Conservation (phyloP, 2,888 invertebrate species). For the Scaptomyza reducta region DNA sequence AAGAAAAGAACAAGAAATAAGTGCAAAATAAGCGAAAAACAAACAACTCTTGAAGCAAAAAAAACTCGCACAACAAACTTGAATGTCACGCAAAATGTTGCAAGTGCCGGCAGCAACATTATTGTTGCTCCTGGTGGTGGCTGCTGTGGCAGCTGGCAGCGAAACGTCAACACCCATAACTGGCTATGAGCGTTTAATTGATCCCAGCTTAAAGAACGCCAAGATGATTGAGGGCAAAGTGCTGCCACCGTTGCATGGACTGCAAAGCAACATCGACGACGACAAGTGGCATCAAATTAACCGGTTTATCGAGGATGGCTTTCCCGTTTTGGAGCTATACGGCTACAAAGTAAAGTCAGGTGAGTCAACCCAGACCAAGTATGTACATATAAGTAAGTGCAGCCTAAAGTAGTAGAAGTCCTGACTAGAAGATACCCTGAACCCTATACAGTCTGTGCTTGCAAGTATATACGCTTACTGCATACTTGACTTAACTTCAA, state of each 20-base stretch:
- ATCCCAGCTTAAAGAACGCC: conserved; percentile 82
- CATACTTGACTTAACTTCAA: too few relatives aligned
- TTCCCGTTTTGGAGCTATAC: conserved; percentile 82
- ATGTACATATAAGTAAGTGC: too few relatives aligned
- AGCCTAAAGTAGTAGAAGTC: too few relatives aligned
- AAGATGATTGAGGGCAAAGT: conserved; percentile 83
- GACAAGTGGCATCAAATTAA: conserved; percentile 83
- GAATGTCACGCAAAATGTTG: conserved; percentile 75
- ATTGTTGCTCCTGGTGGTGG: conserved; percentile 56
- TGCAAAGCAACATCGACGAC: conserved; percentile 72
- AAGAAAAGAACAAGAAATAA: conserved; percentile 11
- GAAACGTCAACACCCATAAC: conserved; percentile 46
- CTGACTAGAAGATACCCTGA: too few relatives aligned
- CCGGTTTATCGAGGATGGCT: conserved; percentile 83
- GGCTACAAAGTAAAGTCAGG: conserved; percentile 82
- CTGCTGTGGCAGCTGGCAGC: conserved; percentile 19
- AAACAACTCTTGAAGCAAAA: conserved; percentile 41
- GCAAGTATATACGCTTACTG: too few relatives aligned
- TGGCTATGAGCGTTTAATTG: conserved; percentile 69
- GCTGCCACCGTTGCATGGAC: conserved; percentile 80
- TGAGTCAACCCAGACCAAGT: conserved; percentile 52
- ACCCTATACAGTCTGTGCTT: too few relatives aligned
- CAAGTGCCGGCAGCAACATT: conserved; percentile 74
- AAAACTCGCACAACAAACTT: conserved; percentile 53
- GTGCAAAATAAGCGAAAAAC: conserved; percentile 34